A percentile compares a stretch with the other conserved stretches of the same genome.
Evolutionary conservation across 2,888 invertebrate genomes (phyloP).

Genomic region (Helicoverpa assulta): DNA sequence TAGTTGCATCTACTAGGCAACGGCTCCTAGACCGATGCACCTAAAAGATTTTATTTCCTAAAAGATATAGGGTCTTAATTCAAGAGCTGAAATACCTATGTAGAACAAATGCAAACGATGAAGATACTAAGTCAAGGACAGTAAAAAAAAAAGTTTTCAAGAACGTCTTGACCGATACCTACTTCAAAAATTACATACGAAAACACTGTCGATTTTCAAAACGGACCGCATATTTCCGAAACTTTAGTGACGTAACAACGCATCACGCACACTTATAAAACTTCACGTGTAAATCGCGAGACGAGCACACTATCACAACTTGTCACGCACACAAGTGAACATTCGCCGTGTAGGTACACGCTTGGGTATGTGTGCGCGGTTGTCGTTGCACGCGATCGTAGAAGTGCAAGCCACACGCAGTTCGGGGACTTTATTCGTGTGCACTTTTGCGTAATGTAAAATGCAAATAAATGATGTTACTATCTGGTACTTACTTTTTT

Average conservation of each 20-base stretch:
- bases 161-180: not conserved
- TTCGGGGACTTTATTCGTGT: conserved; percentile 78
- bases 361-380: conserved; percentile 65
- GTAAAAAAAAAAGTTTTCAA: too few species aligned
- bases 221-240: conserved; percentile 43
- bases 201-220: conserved; percentile 7
- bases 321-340: conserved; percentile 50
- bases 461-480: conserved; percentile 11
- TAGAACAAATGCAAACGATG: too few species aligned
- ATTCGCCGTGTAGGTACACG: conserved; percentile 48
- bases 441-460: conserved; percentile 38
- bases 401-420: conserved; percentile 79
- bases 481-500: conserved; percentile 2
- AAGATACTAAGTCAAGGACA: too few species aligned
- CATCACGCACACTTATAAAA: conserved; percentile 56
- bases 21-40: too few species aligned
- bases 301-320: conserved; percentile 47
- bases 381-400: conserved; percentile 79
- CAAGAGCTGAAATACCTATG: too few species aligned
- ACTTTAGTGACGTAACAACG: conserved; percentile 43
- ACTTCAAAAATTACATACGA: not conserved
- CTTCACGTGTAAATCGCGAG: conserved; percentile 61
- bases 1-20: too few species aligned
- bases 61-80: too few species aligned
- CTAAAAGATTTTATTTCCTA: too few species aligned